Percentiles rank a stretch among this genome's conserved stretches.
These are phyloP conservation scores for Pantherophis guttatus DNA, from an alignment of 2,113 vertebrate genomes.

Conservation along the genomic window DNA sequence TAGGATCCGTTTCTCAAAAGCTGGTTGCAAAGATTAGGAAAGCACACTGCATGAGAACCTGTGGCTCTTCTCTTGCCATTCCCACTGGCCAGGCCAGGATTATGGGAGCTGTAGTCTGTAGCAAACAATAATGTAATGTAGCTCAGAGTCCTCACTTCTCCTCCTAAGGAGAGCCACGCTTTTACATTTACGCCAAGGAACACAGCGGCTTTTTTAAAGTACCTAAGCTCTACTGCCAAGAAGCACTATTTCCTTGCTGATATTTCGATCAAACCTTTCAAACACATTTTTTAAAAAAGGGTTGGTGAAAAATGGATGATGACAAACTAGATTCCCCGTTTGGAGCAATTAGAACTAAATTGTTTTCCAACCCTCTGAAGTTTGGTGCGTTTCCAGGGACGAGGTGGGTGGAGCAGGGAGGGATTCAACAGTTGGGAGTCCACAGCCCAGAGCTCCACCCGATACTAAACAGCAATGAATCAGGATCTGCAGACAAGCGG, in stretches of 20 bases:
- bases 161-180: neutral
- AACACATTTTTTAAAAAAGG: neutral
- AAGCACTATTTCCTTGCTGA: neutral
- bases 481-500: neutral
- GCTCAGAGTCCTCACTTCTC: neutral
- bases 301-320: neutral
- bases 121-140: neutral
- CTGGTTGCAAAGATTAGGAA: neutral
- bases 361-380: neutral
- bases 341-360: neutral
- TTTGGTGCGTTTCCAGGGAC: neutral
- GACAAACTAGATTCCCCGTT: neutral
- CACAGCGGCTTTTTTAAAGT: neutral
- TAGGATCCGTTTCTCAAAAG: neutral
- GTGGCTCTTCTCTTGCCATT: no score
- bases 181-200: neutral
- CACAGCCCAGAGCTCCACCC: neutral
- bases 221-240: neutral
- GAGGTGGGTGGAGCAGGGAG: neutral
- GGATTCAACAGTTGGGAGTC: neutral
- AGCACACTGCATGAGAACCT: neutral
- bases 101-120: neutral
- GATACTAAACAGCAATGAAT: constrained; percentile 4
- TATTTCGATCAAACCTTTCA: neutral
- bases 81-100: neutral